Conservation (phyloP, 2,113 vertebrate genomes). For the Amphiprion ocellaris region DNA sequence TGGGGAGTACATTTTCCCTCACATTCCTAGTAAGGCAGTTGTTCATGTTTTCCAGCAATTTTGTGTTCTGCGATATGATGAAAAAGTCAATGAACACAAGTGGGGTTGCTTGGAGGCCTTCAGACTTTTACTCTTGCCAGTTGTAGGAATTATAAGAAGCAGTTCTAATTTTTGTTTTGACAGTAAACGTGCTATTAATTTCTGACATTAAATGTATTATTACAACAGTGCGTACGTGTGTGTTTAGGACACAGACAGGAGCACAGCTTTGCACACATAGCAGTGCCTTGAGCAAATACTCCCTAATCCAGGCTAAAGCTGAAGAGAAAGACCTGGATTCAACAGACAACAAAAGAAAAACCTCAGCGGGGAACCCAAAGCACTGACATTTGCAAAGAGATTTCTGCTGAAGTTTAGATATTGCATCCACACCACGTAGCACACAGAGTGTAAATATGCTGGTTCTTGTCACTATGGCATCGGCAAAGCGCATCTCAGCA, state of each 20-base stretch:
- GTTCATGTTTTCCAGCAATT: neutral
- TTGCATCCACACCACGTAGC: slow-evolving; percentile 2
- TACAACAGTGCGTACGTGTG: neutral
- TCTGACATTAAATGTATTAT: neutral
- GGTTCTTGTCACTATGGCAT: slow-evolving; percentile 37
- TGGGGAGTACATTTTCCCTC: neutral
- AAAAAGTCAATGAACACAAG: slow-evolving; percentile 11
- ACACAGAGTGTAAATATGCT: slow-evolving; percentile 19
- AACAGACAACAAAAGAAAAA: slow-evolving; percentile 62
- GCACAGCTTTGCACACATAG: slow-evolving; percentile 40
- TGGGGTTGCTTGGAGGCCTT: neutral
- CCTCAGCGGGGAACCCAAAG: slow-evolving; percentile 36
- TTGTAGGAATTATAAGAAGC: slow-evolving; percentile 2
- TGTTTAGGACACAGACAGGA: slow-evolving; percentile 20
- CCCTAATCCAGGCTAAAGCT: slow-evolving; percentile 68
- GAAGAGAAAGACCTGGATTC: slow-evolving; percentile 69
- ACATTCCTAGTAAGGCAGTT: neutral
- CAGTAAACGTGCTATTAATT: no score
- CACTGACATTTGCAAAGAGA: slow-evolving; percentile 19
- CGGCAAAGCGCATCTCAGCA: slow-evolving; percentile 30
- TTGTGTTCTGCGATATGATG: neutral
- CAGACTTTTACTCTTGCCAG: neutral
- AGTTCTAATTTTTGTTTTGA: no score
- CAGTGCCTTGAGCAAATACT: slow-evolving; percentile 69
- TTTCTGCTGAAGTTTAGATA: slow-evolving; percentile 37